These are phyloP conservation scores for Esox lucius DNA, from an alignment of 2,797 vertebrate species.

Conservation along the genomic window DNA sequence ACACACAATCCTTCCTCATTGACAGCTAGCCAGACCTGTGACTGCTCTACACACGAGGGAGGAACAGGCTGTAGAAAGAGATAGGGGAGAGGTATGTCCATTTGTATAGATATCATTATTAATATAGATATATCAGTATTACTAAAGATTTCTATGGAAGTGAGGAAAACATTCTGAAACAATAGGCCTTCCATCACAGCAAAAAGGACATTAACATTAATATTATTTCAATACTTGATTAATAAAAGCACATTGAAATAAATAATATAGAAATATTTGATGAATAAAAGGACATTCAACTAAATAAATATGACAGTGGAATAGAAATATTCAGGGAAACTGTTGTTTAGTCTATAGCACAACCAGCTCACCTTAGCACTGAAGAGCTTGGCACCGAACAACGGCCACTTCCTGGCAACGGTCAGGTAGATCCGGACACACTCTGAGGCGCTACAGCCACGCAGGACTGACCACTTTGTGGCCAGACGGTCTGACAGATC, in stretches of 20 bases:
- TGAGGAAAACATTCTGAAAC: not conserved
- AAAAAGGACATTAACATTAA: not conserved
- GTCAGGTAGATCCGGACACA: conserved; percentile 93
- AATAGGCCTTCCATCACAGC: not conserved
- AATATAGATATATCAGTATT: not conserved
- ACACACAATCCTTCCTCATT: conserved; percentile 91
- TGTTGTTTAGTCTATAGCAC: not conserved
- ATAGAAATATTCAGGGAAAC: not conserved
- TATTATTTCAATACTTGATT: no score
- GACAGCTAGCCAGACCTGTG: conserved; percentile 89
- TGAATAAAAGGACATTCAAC: no score
- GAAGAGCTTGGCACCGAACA: conserved; percentile 93
- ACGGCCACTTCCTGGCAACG: conserved; percentile 90
- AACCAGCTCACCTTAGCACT: conserved; percentile 81
- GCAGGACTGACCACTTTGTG: conserved; percentile 86
- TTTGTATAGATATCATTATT: no score
- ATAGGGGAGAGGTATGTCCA: not conserved
- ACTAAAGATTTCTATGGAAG: not conserved
- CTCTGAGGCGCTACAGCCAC: conserved; percentile 84
- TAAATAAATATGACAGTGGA: not conserved
- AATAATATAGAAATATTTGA: no score
- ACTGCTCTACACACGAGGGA: conserved; percentile 76
- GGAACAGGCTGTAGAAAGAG: conserved; percentile 78
- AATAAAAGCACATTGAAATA: no score
- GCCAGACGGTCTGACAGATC: conserved; percentile 81